A percentile compares a stretch with the other conserved stretches of the same genome.
Conservation (phyloP, 2,888 invertebrate species). For the Scotopteryx bipunctaria region DNA sequence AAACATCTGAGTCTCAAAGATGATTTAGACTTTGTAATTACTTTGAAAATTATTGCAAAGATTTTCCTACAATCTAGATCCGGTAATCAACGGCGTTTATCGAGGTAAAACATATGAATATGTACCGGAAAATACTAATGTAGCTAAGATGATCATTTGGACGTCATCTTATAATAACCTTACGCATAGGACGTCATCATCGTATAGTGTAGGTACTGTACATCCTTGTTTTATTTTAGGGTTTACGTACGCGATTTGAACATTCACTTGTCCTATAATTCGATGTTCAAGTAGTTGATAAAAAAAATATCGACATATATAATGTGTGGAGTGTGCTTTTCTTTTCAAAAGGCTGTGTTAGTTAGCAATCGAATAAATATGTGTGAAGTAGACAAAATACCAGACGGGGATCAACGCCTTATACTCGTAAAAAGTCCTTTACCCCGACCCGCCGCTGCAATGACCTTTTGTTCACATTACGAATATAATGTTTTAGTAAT, state of each 20-base stretch:
- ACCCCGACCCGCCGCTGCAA: slow-evolving; percentile 9
- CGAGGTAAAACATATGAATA: slow-evolving; percentile 35
- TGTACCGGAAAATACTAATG: slow-evolving; percentile 38
- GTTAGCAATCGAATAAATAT: slow-evolving; percentile 18
- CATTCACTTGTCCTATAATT: not conserved
- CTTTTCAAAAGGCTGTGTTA: slow-evolving; percentile 1
- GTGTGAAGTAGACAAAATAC: slow-evolving; percentile 13
- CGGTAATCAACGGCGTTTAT: slow-evolving; percentile 39
- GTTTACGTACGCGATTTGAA: slow-evolving; percentile 27
- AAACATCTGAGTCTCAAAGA: not conserved
- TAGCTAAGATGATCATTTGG: slow-evolving; percentile 35
- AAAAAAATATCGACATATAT: too few relatives aligned
- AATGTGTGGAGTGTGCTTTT: slow-evolving; percentile 5
- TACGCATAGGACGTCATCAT: too few relatives aligned
- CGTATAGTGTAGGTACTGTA: too few relatives aligned
- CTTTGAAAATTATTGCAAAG: slow-evolving; percentile 8
- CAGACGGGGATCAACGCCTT: slow-evolving; percentile 27
- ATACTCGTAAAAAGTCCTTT: slow-evolving; percentile 22
- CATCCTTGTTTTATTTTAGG: slow-evolving; percentile 48
- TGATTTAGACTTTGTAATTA: not conserved
- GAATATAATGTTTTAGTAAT: slow-evolving; percentile 5
- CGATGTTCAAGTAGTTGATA: too few relatives aligned
- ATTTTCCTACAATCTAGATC: slow-evolving; percentile 38
- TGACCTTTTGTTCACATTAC: slow-evolving; percentile 12
- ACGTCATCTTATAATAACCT: slow-evolving; percentile 46